phyloP scores from a whole-genome alignment of 2,113 vertebrate species.

The Trichechus manatus region DNA sequence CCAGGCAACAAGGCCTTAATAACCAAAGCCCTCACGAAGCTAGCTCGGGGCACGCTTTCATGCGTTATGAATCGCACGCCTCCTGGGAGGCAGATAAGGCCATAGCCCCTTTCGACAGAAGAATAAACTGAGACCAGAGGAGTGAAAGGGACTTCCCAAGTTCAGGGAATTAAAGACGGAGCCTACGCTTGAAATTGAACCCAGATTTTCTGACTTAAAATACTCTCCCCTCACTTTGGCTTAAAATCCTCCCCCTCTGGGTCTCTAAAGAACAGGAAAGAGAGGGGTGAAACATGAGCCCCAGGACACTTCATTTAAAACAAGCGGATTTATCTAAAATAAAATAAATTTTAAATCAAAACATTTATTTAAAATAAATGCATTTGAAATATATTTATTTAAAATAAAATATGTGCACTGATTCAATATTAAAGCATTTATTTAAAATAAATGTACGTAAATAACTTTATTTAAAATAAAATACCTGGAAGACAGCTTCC shows the following conservation, averaged over 20 bases:
- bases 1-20: background rate
- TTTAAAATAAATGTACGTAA: background rate
- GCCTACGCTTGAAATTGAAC: background rate
- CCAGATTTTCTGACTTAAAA: background rate
- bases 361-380: background rate
- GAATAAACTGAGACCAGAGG: background rate
- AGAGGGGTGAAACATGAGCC: background rate
- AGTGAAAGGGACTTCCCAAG: background rate
- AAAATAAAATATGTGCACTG: background rate
- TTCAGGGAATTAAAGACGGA: background rate
- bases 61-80: background rate
- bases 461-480: background rate
- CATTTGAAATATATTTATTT: background rate
- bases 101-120: background rate
- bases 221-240: background rate
- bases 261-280: background rate
- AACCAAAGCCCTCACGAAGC: rapidly evolving
- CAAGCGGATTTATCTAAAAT: background rate
- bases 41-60: no score
- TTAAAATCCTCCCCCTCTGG: background rate
- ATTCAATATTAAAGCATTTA: background rate
- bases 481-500: background rate
- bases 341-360: background rate
- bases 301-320: background rate
- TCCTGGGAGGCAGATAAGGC: background rate